These are phyloP conservation scores for Noctua janthina DNA, from an alignment of 2,888 invertebrate genomes.

Conservation along the genomic window DNA sequence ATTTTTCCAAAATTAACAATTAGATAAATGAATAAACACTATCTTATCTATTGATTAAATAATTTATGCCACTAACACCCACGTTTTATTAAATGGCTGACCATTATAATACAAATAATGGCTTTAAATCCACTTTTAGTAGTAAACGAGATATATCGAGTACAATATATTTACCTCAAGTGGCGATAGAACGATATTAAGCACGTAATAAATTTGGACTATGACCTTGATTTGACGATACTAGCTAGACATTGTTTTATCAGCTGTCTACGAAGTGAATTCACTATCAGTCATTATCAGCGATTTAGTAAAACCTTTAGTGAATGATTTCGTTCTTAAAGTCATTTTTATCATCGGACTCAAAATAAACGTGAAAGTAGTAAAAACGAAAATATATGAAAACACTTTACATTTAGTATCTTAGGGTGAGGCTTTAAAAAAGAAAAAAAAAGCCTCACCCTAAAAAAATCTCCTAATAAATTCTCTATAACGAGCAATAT, in stretches of 20 bases:
- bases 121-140: not conserved
- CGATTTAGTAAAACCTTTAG: not conserved
- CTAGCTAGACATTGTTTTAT: not conserved
- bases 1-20: not conserved
- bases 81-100: not conserved
- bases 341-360: not conserved
- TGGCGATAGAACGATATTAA: slow-evolving; percentile 2
- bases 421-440: too few species aligned
- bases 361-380: not conserved
- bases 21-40: not conserved
- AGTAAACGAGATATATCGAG: not conserved
- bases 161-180: slow-evolving; percentile 18
- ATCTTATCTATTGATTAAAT: not conserved
- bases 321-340: not conserved
- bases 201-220: slow-evolving; percentile 1
- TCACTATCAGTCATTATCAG: not conserved
- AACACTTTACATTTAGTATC: too few species aligned
- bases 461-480: too few species aligned
- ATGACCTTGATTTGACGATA: not conserved
- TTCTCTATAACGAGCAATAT: too few species aligned
- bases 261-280: not conserved
- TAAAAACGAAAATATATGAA: too few species aligned
- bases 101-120: slow-evolving; percentile 6
- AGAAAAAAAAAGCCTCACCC: too few species aligned
- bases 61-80: not conserved